A percentile compares a stretch with the other conserved stretches of the same genome.
phyloP scores from a whole-genome alignment of 2,797 vertebrate genomes.

The Sebastes goodei region DNA sequence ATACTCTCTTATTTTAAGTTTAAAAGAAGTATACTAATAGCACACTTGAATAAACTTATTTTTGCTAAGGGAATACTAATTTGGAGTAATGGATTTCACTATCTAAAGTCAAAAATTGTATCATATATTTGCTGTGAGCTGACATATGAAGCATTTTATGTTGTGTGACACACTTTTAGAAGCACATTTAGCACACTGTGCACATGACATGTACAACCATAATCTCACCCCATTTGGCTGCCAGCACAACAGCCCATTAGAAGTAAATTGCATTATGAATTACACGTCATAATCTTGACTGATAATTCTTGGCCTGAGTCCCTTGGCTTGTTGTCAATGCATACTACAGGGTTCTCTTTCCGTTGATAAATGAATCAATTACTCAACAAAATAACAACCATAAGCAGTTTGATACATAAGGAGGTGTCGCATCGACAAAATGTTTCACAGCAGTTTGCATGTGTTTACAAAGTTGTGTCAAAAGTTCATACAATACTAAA shows the following conservation, averaged over 20 bases:
- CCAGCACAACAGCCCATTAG: conserved; percentile 48
- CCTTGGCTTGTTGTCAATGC: conserved; percentile 45
- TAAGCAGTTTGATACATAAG: conserved; percentile 49
- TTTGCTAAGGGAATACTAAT: neutral
- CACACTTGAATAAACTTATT: no score
- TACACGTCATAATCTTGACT: conserved; percentile 60
- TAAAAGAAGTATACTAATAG: no score
- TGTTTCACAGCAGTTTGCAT: neutral
- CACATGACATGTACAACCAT: conserved; percentile 24
- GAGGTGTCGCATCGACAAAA: conserved; percentile 20
- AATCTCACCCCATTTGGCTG: conserved; percentile 39
- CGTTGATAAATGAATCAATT: conserved; percentile 62
- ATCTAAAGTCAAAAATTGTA: neutral
- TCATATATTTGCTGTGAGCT: neutral
- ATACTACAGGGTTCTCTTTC: conserved; percentile 25
- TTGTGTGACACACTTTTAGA: conserved; percentile 17
- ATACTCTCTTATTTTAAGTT: no score
- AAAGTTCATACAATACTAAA: neutral
- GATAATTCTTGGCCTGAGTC: conserved; percentile 42
- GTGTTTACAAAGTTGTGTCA: neutral
- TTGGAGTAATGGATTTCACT: neutral
- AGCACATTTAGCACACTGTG: conserved; percentile 20
- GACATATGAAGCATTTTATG: neutral
- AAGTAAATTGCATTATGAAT: conserved; percentile 66
- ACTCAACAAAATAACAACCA: conserved; percentile 58